A percentile compares a stretch with the other conserved stretches of the same genome.
phyloP scores from a whole-genome alignment of 2,888 invertebrate genomes.

The Drosophila stalkeri region DNA sequence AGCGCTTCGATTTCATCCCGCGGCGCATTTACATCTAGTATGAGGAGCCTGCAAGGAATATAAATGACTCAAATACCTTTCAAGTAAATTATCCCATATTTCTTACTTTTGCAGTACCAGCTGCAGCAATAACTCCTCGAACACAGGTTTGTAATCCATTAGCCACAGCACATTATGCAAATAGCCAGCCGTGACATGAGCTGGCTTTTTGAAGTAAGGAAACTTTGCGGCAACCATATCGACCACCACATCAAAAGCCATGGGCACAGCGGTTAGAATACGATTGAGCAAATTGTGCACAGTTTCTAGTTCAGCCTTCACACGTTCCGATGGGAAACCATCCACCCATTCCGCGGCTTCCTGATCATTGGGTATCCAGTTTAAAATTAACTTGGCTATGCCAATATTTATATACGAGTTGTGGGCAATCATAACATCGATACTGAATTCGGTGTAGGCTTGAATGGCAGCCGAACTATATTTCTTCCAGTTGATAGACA shows the following conservation, averaged over 20 bases:
- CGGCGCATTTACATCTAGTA: conserved; percentile 90
- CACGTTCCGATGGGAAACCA: conserved; percentile 87
- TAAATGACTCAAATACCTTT: neutral
- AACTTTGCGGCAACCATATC: conserved; percentile 88
- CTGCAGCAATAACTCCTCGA: conserved; percentile 89
- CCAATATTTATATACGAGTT: conserved; percentile 88
- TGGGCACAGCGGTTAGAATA: conserved; percentile 85
- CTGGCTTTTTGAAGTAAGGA: conserved; percentile 91
- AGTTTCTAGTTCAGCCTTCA: conserved; percentile 87
- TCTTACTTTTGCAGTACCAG: conserved; percentile 91
- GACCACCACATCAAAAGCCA: conserved; percentile 89
- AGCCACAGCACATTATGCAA: conserved; percentile 92
- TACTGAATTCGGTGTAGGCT: conserved; percentile 88
- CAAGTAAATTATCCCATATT: neutral
- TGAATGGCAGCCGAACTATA: conserved; percentile 85
- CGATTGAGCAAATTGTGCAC: conserved; percentile 87
- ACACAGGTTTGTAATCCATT: conserved; percentile 90
- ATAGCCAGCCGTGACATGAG: conserved; percentile 90
- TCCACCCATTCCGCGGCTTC: conserved; percentile 87
- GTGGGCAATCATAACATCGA: conserved; percentile 89
- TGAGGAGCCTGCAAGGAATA: conserved; percentile 87
- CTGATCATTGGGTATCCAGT: conserved; percentile 87
- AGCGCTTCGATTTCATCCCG: conserved; percentile 87
- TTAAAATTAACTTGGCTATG: conserved; percentile 87
- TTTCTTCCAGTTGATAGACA: conserved; percentile 87